A percentile compares a stretch with the other conserved stretches of the same genome.
Conservation (phyloP, 2,797 vertebrate species). For the Sebastes iracundus region DNA sequence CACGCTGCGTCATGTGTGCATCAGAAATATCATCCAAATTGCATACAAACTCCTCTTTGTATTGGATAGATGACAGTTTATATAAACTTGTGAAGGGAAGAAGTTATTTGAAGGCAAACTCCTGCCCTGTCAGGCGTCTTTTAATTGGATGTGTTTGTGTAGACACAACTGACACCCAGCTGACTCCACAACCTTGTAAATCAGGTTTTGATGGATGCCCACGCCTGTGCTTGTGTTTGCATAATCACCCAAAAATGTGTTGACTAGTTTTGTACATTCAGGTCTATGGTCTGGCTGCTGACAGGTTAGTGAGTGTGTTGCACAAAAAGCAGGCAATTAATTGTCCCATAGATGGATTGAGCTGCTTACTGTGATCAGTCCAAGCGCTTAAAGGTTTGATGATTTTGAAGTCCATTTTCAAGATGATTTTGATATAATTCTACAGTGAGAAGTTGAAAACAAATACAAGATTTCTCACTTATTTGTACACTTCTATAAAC, state of each 20-base stretch:
- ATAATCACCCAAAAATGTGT: conserved; percentile 11
- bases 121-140: neutral
- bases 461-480: no score
- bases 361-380: neutral
- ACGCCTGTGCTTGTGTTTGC: conserved; percentile 15
- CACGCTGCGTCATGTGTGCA: neutral
- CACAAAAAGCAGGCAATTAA: neutral
- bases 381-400: neutral
- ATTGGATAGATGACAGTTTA: neutral
- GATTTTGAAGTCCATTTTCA: no score
- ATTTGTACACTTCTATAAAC: no score
- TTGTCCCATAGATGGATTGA: neutral
- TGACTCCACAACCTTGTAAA: conserved; percentile 13
- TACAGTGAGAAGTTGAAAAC: neutral
- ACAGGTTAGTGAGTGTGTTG: neutral
- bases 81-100: neutral
- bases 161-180: conserved; percentile 7
- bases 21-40: neutral
- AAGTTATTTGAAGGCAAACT: neutral
- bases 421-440: no score
- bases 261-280: conserved; percentile 2
- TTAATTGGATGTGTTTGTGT: conserved; percentile 22
- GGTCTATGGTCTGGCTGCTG: neutral
- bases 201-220: conserved; percentile 23
- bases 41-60: neutral